Conservation (phyloP, 2,888 invertebrate species). For the Brachyptera risi region DNA sequence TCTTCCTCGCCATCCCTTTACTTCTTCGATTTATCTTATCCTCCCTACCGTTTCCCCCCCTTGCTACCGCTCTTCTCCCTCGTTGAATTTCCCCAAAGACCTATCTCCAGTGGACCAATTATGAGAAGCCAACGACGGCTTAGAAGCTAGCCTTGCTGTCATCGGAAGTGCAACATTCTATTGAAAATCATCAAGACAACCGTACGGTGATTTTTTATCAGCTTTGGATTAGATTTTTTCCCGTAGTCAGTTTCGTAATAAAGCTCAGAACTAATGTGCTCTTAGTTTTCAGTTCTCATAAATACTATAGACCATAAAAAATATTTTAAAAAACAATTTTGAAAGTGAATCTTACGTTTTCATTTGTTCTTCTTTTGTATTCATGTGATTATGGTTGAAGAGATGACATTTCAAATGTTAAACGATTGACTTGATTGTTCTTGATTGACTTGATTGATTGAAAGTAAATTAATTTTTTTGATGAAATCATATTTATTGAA, state of each 20-base stretch:
- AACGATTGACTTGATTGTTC: too few relatives aligned
- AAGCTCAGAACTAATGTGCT: too few relatives aligned
- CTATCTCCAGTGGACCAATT: conserved; percentile 12
- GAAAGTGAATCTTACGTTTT: too few relatives aligned
- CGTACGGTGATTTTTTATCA: not conserved
- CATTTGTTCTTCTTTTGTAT: too few relatives aligned
- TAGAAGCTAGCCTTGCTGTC: not conserved
- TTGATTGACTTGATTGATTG: too few relatives aligned
- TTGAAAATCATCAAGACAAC: conserved; percentile 7
- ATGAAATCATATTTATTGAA: too few relatives aligned
- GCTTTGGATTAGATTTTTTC: not conserved
- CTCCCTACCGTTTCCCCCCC: not conserved
- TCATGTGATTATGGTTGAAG: too few relatives aligned
- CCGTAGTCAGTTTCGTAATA: not conserved
- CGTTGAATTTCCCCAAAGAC: conserved; percentile 2
- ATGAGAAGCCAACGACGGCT: conserved; percentile 3
- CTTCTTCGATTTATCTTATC: conserved; percentile 9
- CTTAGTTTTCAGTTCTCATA: too few relatives aligned
- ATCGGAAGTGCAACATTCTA: not conserved
- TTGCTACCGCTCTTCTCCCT: not conserved
- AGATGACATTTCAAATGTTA: too few relatives aligned
- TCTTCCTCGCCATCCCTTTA: not conserved
- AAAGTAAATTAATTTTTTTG: too few relatives aligned
- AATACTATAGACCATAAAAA: too few relatives aligned
- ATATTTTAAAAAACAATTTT: too few relatives aligned